A percentile compares a stretch with the other conserved stretches of the same genome.
Conservation (phyloP, 2,888 invertebrate genomes). For the Apamea epomidion region DNA sequence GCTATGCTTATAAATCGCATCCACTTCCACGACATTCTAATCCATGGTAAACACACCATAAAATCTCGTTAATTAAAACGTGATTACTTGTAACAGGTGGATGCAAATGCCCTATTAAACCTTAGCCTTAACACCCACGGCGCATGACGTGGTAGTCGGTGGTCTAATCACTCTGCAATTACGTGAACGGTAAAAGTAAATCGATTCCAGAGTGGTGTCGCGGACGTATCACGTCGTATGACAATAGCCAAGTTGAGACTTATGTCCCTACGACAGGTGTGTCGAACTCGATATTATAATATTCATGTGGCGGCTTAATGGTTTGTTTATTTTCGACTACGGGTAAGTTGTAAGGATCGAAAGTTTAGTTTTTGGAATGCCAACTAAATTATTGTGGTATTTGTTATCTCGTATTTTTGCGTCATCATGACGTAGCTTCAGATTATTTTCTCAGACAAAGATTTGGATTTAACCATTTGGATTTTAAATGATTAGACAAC, state of each 20-base stretch:
- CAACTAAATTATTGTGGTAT: background rate
- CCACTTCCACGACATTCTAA: background rate
- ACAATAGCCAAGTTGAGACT: slow-evolving; percentile 7
- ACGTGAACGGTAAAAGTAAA: slow-evolving; percentile 49
- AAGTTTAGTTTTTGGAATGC: background rate
- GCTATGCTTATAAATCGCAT: background rate
- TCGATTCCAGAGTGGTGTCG: slow-evolving; percentile 27
- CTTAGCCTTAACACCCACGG: slow-evolving; percentile 25
- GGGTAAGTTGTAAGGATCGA: background rate
- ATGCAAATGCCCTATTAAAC: slow-evolving; percentile 41
- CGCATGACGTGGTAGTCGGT: slow-evolving; percentile 39
- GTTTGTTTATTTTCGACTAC: background rate
- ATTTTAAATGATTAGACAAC: background rate
- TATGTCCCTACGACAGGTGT: slow-evolving; percentile 3
- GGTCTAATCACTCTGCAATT: slow-evolving; percentile 44
- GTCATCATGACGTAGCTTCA: background rate
- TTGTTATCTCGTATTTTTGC: background rate
- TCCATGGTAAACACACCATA: slow-evolving; percentile 7
- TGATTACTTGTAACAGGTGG: slow-evolving; percentile 41
- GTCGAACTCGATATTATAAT: slow-evolving; percentile 1
- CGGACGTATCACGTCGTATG: slow-evolving; percentile 16
- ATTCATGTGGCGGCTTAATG: background rate
- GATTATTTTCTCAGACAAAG: background rate
- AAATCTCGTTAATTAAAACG: slow-evolving; percentile 28
- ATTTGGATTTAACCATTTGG: background rate